A percentile compares a stretch with the other conserved stretches of the same genome.
Conservation (phyloP, 2,797 vertebrate species). For the Etheostoma perlongum region DNA sequence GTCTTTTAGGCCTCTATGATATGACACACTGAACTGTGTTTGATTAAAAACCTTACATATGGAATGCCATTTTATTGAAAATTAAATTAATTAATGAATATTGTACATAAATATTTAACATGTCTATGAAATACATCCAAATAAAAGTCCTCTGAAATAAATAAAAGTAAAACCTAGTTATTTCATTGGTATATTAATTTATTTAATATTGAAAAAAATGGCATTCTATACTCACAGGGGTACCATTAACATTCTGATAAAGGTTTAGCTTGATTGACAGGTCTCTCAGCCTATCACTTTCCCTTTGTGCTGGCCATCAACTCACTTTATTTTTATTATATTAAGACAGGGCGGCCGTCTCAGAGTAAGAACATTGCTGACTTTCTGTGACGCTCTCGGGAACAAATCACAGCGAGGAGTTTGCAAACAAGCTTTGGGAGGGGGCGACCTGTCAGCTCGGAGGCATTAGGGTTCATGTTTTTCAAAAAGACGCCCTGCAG, state of each 20-base stretch:
- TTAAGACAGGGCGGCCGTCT: neutral
- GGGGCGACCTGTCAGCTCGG: slow-evolving; percentile 14
- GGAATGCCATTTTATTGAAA: too few relatives aligned
- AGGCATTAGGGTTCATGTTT: slow-evolving; percentile 76
- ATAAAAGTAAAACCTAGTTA: too few relatives aligned
- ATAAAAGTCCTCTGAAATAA: too few relatives aligned
- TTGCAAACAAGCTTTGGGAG: slow-evolving; percentile 47
- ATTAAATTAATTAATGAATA: too few relatives aligned
- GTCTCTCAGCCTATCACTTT: neutral
- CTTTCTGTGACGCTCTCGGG: slow-evolving; percentile 5
- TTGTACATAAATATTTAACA: too few relatives aligned
- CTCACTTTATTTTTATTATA: neutral
- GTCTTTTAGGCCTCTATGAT: neutral
- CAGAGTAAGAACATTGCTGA: neutral
- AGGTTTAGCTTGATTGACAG: neutral
- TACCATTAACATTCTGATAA: neutral
- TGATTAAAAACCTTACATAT: too few relatives aligned
- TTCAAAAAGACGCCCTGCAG: slow-evolving; percentile 66
- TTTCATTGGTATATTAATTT: too few relatives aligned
- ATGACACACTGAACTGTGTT: neutral
- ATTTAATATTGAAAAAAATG: neutral
- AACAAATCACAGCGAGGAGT: slow-evolving; percentile 54
- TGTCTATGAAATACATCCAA: too few relatives aligned
- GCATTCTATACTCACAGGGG: neutral
- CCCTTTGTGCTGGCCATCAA: too few relatives aligned